A percentile compares a stretch with the other conserved stretches of the same genome.
These are phyloP conservation scores for Choristoneura fumiferana DNA, from an alignment of 1,140 invertebrate genomes.

Conservation along the genomic window DNA sequence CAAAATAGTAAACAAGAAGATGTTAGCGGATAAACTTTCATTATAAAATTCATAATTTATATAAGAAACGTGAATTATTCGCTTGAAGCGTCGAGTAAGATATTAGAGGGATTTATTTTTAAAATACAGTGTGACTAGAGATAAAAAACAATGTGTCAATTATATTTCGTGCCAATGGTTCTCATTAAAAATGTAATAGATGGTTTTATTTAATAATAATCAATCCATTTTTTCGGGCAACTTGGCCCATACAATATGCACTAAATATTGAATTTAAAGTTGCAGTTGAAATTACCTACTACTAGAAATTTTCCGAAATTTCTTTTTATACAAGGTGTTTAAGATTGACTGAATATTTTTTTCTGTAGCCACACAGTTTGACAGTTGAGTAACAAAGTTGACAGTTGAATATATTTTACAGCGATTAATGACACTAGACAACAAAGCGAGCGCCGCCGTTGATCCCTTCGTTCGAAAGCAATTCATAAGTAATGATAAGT, in stretches of 20 bases:
- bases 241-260: no score
- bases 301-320: no score
- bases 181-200: no score
- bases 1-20: conserved; percentile 9
- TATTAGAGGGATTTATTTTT: conserved; percentile 4
- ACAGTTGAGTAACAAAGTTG: neutral
- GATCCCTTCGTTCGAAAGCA: conserved; percentile 11
- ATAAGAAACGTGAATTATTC: conserved; percentile 13
- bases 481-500: conserved; percentile 13
- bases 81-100: conserved; percentile 10
- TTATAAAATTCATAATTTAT: conserved; percentile 10
- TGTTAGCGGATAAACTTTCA: neutral
- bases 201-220: no score
- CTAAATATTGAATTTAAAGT: no score
- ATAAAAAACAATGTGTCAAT: no score
- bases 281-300: no score
- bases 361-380: neutral
- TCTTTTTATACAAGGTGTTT: no score
- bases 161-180: no score
- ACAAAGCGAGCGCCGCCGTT: neutral
- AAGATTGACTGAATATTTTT: no score
- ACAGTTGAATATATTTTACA: conserved; percentile 4
- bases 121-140: conserved; percentile 5
- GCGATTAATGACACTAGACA: neutral
- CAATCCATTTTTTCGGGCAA: no score